Percentiles rank a stretch among this genome's conserved stretches.
Conservation (phyloP, 2,113 vertebrate species). For the Mixornis gularis region DNA sequence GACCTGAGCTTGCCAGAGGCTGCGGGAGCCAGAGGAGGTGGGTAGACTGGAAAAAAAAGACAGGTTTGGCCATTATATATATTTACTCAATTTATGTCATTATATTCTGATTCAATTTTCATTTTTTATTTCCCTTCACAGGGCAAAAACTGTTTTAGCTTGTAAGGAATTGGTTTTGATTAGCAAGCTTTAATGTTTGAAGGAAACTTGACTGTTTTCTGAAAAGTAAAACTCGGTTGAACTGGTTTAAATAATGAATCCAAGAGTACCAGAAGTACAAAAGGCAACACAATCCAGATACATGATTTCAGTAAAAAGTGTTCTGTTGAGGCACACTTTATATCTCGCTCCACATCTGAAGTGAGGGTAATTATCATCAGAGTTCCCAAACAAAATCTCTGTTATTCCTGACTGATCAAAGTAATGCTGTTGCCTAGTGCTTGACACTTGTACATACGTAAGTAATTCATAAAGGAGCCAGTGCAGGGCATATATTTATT, state of each 20-base stretch:
- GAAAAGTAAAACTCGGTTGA: background rate
- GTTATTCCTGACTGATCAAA: background rate
- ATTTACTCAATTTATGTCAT: background rate
- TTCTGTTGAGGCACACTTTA: background rate
- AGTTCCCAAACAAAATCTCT: background rate
- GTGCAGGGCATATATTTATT: background rate
- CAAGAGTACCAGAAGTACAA: background rate
- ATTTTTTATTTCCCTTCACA: background rate
- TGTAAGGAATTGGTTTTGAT: background rate
- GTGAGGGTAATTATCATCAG: background rate
- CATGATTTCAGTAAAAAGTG: background rate
- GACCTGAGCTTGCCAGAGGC: background rate
- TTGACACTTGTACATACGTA: background rate
- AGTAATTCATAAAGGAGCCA: background rate
- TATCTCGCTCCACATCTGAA: background rate
- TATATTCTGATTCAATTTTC: background rate
- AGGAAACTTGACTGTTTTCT: background rate
- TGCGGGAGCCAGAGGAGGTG: background rate
- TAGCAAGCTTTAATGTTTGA: background rate
- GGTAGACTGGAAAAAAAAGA: background rate
- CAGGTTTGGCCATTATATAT: background rate
- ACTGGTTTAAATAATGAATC: background rate
- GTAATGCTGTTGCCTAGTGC: background rate
- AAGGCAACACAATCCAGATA: background rate
- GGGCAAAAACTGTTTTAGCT: background rate